Evolutionary conservation across 2,888 invertebrate species (phyloP), one percentile per base, ranked within the genome.

Genomic region (Cephus sareptanus): DNA sequence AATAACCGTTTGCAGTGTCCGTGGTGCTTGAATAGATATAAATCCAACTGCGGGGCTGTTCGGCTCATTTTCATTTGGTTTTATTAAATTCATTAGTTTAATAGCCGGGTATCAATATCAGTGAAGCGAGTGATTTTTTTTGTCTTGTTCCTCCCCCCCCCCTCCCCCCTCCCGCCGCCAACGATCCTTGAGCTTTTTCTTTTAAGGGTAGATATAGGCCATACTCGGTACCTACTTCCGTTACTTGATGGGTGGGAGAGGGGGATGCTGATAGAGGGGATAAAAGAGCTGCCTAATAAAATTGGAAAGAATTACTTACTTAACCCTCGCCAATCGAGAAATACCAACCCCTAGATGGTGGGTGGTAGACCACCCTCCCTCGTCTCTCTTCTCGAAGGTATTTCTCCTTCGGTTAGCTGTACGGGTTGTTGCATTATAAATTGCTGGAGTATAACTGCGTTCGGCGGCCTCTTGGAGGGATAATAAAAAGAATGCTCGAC

Each of bases 11-110:
- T 87, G 84, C 84, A 83, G 82, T 84, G 82, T 82, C 85, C 83
- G 69, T 40, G 68, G 74, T 56, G 23, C 56, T 56, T 56, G 56
- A 56, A 56, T 56, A 56, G 56, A 56, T 30, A 74, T 74, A 82
- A 84, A 87, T 85, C 81, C 80, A 73, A 71, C 56, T 74, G 69
- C 74, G 31, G 75, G 74, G 74, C 78, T 78, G 79, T 82, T 85
- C 83, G 85, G 85, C 88, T 88, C 87, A 87, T 88, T 89, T 88
- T 89, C 88, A 87, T 89, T 89, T 89, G 86, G 87, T 87, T 88
- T 89, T 90, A 91, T 90, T 91, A 91, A 91, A 91, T 91, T 91
- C 91, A 91, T 91, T 91, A 91, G 90, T 88, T 89, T 91, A 90
- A 91, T 89, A 88, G 89, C 86, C 81, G 85, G 87, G 84, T 89